Conservation (phyloP, 2,888 invertebrate species). For the Acleris emargana region DNA sequence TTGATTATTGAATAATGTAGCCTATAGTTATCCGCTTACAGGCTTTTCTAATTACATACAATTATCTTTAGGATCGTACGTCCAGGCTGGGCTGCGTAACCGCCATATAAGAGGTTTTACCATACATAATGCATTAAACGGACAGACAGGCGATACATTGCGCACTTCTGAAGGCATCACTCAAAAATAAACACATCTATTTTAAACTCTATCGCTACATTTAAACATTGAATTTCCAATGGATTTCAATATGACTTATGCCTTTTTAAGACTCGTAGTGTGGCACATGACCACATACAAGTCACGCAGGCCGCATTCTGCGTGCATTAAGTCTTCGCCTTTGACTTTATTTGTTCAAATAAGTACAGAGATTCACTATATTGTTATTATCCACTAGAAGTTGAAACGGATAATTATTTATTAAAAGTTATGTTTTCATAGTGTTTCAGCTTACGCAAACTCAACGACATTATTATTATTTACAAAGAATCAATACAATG, state of each 20-base stretch:
- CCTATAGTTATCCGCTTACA: slow-evolving; percentile 20
- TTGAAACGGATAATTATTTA: too few species aligned
- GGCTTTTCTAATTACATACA: slow-evolving; percentile 12
- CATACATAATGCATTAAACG: slow-evolving; percentile 31
- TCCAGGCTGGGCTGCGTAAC: neutral
- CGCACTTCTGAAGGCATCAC: neutral
- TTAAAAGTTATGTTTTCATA: too few species aligned
- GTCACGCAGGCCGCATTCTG: slow-evolving; percentile 30
- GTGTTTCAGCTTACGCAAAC: too few species aligned
- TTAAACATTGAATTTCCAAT: neutral
- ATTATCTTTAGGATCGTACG: slow-evolving; percentile 27
- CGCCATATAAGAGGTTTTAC: slow-evolving; percentile 28
- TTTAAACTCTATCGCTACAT: neutral
- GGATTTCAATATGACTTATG: neutral
- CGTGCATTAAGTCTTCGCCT: neutral
- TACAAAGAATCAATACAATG: neutral
- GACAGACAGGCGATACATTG: slow-evolving; percentile 12
- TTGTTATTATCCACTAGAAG: neutral
- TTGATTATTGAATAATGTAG: slow-evolving; percentile 6
- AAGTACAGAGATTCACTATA: neutral
- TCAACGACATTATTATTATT: neutral
- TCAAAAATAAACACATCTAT: neutral
- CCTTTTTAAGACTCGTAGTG: neutral
- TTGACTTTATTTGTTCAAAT: neutral
- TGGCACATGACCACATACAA: slow-evolving; percentile 19